phyloP scores from a whole-genome alignment of 2,113 vertebrate genomes.

The Callaeas wilsoni region DNA sequence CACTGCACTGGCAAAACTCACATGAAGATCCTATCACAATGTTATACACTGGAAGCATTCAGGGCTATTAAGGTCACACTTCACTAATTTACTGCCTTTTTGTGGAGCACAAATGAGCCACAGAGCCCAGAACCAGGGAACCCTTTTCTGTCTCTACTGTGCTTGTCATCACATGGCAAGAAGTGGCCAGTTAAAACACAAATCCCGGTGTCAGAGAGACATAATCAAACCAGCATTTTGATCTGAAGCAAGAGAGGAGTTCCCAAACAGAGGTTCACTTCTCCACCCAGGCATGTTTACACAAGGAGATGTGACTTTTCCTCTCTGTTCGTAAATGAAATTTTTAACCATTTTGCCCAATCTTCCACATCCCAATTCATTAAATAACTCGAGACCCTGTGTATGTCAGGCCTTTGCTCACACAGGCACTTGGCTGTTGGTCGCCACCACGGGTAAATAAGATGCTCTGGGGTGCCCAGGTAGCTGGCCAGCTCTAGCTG shows the following conservation, averaged over 20 bases:
- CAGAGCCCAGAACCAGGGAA: not conserved
- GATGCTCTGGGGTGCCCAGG: not conserved
- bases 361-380: not conserved
- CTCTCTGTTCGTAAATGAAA: not conserved
- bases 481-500: not conserved
- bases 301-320: not conserved
- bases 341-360: not conserved
- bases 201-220: not conserved
- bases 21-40: not conserved
- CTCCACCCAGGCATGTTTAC: not conserved
- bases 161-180: not conserved
- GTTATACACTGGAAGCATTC: not conserved
- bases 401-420: not conserved
- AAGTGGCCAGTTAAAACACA: conserved; percentile 27
- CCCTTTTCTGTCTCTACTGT: not conserved
- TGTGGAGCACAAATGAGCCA: not conserved
- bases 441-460: not conserved
- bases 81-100: not conserved
- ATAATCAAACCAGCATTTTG: conserved; percentile 7
- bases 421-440: not conserved
- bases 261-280: not conserved
- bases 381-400: not conserved
- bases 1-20: not conserved
- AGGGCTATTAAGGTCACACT: not conserved
- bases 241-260: not conserved